phyloP scores from a whole-genome alignment of 2,888 invertebrate species.

The Eudemis profundana region DNA sequence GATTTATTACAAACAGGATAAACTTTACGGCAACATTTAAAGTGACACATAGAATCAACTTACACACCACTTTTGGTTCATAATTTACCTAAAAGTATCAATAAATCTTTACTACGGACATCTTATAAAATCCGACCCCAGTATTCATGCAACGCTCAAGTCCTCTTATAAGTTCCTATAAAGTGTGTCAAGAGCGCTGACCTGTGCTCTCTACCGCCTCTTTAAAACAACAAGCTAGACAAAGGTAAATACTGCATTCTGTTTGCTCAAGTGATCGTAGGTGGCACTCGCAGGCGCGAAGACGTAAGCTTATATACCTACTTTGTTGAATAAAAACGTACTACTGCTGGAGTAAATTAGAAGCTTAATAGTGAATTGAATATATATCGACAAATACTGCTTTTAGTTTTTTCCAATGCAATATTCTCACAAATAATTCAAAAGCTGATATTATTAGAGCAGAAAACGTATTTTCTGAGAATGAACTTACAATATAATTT shows the following conservation, averaged over 20 bases:
- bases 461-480: no score
- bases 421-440: no score
- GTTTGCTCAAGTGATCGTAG: constrained; percentile 73
- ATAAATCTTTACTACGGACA: constrained; percentile 24
- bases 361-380: neutral
- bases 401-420: neutral
- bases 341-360: constrained; percentile 8
- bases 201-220: constrained; percentile 63
- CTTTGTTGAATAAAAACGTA: constrained; percentile 24
- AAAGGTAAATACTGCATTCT: constrained; percentile 72
- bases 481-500: no score
- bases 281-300: constrained; percentile 66
- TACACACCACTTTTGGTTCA: constrained; percentile 10
- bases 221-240: constrained; percentile 73
- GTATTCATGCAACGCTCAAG: constrained; percentile 23
- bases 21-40: constrained; percentile 10
- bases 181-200: constrained; percentile 71
- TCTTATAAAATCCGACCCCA: constrained; percentile 36
- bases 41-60: constrained; percentile 13
- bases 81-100: constrained; percentile 25
- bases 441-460: no score
- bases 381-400: neutral
- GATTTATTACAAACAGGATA: neutral
- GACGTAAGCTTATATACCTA: constrained; percentile 46
- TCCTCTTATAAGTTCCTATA: constrained; percentile 43